These are phyloP conservation scores for Melangyna quadrimaculata DNA, from an alignment of 2,888 invertebrate genomes.

Conservation along the genomic window DNA sequence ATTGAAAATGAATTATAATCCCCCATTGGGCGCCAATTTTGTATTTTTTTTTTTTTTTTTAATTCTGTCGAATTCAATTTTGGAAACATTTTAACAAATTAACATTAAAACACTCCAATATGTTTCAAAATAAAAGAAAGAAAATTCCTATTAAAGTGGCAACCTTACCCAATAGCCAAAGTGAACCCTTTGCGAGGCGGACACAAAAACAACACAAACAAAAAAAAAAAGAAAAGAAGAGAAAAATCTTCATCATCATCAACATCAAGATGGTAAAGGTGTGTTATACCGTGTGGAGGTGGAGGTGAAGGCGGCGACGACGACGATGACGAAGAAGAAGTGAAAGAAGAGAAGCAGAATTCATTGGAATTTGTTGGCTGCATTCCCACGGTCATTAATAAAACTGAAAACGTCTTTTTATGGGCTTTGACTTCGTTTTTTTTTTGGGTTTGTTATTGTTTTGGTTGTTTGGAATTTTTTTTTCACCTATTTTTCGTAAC, in stretches of 20 bases:
- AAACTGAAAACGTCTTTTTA: slow-evolving; percentile 79
- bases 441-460: slow-evolving; percentile 71
- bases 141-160: background rate
- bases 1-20: background rate
- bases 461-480: slow-evolving; percentile 68
- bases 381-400: slow-evolving; percentile 80
- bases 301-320: slow-evolving; percentile 38
- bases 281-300: slow-evolving; percentile 35
- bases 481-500: slow-evolving; percentile 24
- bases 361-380: slow-evolving; percentile 70
- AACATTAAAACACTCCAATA: too few species aligned
- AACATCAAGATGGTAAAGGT: slow-evolving; percentile 48
- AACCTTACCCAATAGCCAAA: background rate
- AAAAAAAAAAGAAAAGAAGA: background rate
- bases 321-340: slow-evolving; percentile 36
- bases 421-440: slow-evolving; percentile 74
- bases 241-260: slow-evolving; percentile 18
- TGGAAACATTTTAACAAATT: too few species aligned
- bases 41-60: too few species aligned
- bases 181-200: background rate
- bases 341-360: slow-evolving; percentile 60
- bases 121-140: too few species aligned
- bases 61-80: too few species aligned
- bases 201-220: background rate
- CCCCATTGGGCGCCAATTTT: background rate